Base-by-base conservation (phyloP, 64 coral and sea anemone species). In the Stylophora pistillata region DNA sequence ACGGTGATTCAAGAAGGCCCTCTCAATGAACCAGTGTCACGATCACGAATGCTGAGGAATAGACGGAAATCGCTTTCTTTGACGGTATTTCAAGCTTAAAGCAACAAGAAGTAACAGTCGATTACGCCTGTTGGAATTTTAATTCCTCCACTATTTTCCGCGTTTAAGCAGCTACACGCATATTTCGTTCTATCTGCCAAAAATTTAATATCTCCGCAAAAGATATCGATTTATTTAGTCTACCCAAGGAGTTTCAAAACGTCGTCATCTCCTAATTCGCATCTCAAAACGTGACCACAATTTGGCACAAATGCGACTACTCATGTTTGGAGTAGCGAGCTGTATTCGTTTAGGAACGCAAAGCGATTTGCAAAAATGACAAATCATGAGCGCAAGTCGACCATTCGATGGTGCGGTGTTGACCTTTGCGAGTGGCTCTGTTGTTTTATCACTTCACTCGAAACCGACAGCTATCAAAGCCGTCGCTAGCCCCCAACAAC, bases 381-480 rank as follows among this genome's bases (percentile, higher is more conserved):
- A 83, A 83, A 83, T 68, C 61, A 62, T 66, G 34, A 83, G 68
- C 68, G 80, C 58, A 26, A 15, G 80, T 37, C 6, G 78, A 68
- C 57, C 32, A 34, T 21, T 68, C 62, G 80, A 83, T 83, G 80
- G 68, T 83, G 34, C 2, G 60, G 72, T 90, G 88, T 83, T 90
- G 88, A 90, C 88, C 88, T 90, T 90, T 90, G 78, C 52, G 74
- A 60, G 88, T 58, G 80, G 57, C 78, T 68, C 37, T 90, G 88
- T 90, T 90, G 88, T 83, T 81, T 26, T 90, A 82, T 90, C 88
- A 82, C 88, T 90, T 90, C 88, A 90, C 18, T 90, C 77, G 80
- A 90, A 69, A 90, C 88, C 70, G 88, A 82, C 80, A 59, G 78
- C 78, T 73, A 83, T 90, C 88, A 83, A 53, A 68, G 60, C 60